phyloP scores from a whole-genome alignment of 2,113 vertebrate genomes.

The Origma solitaria region DNA sequence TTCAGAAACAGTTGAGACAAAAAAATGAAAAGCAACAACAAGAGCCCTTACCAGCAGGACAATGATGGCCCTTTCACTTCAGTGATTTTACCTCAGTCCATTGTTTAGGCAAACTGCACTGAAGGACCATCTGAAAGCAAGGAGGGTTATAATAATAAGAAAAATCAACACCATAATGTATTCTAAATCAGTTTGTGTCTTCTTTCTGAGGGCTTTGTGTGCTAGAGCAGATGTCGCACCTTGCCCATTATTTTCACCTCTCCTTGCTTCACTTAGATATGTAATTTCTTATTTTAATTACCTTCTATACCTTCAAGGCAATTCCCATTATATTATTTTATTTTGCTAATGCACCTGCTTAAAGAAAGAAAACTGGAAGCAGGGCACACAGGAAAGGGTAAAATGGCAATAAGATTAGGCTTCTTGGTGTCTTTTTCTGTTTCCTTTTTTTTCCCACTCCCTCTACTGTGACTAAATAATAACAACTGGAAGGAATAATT shows the following conservation, averaged over 20 bases:
- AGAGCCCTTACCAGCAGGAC: neutral
- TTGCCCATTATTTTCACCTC: neutral
- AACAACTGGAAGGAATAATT: neutral
- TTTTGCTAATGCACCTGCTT: neutral
- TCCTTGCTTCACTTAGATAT: neutral
- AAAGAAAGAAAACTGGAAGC: neutral
- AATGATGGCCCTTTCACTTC: neutral
- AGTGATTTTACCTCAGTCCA: neutral
- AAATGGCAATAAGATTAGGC: neutral
- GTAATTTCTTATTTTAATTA: slow-evolving; percentile 27
- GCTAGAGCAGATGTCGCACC: slow-evolving; percentile 6
- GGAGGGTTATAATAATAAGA: neutral
- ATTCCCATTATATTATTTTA: neutral
- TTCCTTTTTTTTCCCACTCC: neutral
- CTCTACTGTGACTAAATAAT: slow-evolving; percentile 1
- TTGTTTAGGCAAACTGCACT: neutral
- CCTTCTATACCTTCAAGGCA: neutral
- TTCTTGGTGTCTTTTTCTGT: neutral
- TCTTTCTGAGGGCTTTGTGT: neutral
- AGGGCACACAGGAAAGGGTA: neutral
- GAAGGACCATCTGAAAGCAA: neutral
- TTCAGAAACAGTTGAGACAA: neutral
- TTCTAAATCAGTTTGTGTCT: neutral
- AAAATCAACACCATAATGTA: neutral
- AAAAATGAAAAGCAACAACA: neutral